A percentile compares a stretch with the other conserved stretches of the same genome.
Evolutionary conservation across 2,797 vertebrate species (phyloP).

Genomic region (Schizopygopsis malacanthus): DNA sequence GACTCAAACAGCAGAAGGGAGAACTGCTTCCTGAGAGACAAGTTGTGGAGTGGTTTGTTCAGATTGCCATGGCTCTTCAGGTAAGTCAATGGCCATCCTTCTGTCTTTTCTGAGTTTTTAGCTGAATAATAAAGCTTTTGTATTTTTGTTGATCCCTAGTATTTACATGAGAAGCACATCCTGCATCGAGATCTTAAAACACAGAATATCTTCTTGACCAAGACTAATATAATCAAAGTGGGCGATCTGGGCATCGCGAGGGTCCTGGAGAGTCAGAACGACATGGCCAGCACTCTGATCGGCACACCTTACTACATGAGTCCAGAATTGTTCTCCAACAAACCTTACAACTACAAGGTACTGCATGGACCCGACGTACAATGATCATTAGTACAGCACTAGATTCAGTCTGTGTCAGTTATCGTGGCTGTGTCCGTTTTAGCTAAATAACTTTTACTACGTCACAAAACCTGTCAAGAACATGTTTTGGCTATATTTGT

Average conservation of each 20-base stretch:
- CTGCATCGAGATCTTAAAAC: constrained; percentile 98
- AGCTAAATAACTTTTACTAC: neutral
- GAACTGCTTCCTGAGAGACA: constrained; percentile 90
- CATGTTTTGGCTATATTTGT: neutral
- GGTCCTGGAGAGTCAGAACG: constrained; percentile 92
- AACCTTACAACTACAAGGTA: constrained; percentile 98
- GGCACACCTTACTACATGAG: constrained; percentile 99
- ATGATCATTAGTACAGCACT: too few species aligned
- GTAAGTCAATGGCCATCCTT: constrained; percentile 67
- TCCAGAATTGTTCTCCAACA: constrained; percentile 95
- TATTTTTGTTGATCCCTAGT: constrained; percentile 74
- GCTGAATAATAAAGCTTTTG: neutral
- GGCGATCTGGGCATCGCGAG: constrained; percentile 96
- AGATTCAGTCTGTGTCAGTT: too few species aligned
- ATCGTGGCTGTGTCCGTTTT: neutral
- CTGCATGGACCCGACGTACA: neutral
- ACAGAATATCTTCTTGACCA: constrained; percentile 97
- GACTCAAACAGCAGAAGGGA: constrained; percentile 92
- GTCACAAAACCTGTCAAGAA: neutral
- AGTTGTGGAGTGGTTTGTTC: constrained; percentile 98
- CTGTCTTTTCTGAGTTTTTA: neutral
- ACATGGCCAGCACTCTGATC: constrained; percentile 98
- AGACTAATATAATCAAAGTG: constrained; percentile 96
- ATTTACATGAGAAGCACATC: constrained; percentile 95
- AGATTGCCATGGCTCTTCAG: constrained; percentile 99